phyloP scores from a whole-genome alignment of 2,888 invertebrate species.

The Protophormia terraenovae region DNA sequence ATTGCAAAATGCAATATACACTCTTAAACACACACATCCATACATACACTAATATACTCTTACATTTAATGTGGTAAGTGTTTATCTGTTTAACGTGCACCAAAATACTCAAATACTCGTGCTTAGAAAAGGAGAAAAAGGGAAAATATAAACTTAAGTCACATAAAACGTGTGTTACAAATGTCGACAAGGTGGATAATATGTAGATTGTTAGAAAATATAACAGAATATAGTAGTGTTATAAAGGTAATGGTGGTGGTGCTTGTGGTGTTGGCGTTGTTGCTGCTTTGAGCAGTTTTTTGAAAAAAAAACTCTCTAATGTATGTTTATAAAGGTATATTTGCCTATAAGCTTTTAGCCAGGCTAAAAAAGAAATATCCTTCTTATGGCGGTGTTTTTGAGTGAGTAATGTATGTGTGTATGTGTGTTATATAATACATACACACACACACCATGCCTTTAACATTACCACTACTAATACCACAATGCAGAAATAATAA shows the following conservation, averaged over 20 bases:
- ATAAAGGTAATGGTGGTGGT: not conserved
- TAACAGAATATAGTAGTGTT: not conserved
- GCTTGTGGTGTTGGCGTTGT: not conserved
- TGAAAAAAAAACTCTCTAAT: not conserved
- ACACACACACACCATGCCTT: not conserved
- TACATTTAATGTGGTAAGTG: constrained; percentile 17
- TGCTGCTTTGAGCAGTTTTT: too few species aligned
- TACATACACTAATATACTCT: constrained; percentile 1
- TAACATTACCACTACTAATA: not conserved
- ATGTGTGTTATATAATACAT: not conserved
- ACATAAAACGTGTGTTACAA: constrained; percentile 42
- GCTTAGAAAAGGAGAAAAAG: not conserved
- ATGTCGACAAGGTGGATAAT: constrained; percentile 37
- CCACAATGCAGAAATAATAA: constrained; percentile 47
- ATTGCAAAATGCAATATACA: not conserved
- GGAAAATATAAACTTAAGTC: constrained; percentile 11
- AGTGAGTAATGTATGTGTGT: not conserved
- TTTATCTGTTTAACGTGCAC: constrained; percentile 42
- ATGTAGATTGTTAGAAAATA: not conserved
- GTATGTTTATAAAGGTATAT: not conserved
- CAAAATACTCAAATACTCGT: not conserved
- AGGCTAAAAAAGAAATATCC: constrained; percentile 3
- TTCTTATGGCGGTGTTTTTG: not conserved
- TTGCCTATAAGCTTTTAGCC: constrained; percentile 31
- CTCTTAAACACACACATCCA: not conserved